These are phyloP conservation scores for Lepidocyrtinus sp. DNA, from an alignment of 2,888 invertebrate genomes.

Conservation along the genomic window DNA sequence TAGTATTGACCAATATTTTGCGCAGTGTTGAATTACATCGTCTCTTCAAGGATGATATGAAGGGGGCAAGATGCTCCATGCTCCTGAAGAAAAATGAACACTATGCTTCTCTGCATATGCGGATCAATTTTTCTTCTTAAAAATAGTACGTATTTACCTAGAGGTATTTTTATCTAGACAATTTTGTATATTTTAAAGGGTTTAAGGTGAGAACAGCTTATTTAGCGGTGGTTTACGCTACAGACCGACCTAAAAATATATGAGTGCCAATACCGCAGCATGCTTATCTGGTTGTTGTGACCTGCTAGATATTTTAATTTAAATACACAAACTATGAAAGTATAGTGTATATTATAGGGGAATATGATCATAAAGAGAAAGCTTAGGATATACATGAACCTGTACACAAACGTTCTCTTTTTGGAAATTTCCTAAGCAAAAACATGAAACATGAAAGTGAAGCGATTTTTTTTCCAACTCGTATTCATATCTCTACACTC, in stretches of 20 bases:
- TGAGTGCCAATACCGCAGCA: no score
- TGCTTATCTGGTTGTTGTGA: neutral
- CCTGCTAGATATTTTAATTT: conserved; percentile 9
- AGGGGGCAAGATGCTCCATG: neutral
- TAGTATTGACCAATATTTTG: conserved; percentile 56
- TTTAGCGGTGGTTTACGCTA: neutral
- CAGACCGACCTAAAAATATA: neutral
- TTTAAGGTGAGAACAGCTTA: neutral
- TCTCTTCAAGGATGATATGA: conserved; percentile 21
- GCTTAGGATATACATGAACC: neutral
- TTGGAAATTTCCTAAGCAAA: neutral
- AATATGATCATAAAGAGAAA: conserved; percentile 4
- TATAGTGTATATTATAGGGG: neutral
- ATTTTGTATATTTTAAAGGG: neutral
- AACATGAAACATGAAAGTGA: neutral
- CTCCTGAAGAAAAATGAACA: conserved; percentile 8
- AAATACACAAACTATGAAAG: neutral
- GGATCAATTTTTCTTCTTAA: conserved; percentile 10
- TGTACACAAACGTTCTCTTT: no score
- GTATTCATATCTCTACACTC: neutral
- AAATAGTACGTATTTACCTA: neutral
- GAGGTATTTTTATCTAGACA: neutral
- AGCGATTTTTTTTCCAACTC: neutral
- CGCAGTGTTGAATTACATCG: conserved; percentile 53
- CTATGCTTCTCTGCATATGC: neutral